These are phyloP conservation scores for Troglohyphantes excavatus DNA, from an alignment of 2,888 invertebrate species.

Conservation along the genomic window DNA sequence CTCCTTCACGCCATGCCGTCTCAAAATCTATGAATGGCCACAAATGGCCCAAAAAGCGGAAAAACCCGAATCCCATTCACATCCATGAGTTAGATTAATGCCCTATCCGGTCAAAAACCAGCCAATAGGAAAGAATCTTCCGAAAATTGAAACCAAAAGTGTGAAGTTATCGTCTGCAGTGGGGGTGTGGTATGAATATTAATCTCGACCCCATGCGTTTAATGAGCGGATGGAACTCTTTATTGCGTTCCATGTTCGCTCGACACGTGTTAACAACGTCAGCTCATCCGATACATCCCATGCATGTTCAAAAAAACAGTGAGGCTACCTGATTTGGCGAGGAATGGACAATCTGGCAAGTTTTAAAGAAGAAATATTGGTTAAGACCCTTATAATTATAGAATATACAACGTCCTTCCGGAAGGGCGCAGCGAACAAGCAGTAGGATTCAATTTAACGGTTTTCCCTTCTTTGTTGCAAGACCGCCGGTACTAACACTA, in stretches of 20 bases:
- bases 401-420: no score
- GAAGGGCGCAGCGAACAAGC: no score
- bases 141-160: neutral
- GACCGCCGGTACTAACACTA: no score
- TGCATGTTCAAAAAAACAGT: neutral
- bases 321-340: neutral
- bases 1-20: no score
- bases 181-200: conserved; percentile 12
- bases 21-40: neutral
- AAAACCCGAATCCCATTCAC: no score
- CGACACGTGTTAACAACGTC: conserved; percentile 38
- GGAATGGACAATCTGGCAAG: neutral
- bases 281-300: conserved; percentile 5
- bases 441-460: no score
- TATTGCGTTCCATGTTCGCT: neutral
- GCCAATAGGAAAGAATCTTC: neutral
- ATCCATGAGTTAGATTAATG: neutral
- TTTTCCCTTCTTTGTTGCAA: no score
- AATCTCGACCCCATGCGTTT: conserved; percentile 36
- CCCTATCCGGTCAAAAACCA: conserved; percentile 15
- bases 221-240: conserved; percentile 49
- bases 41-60: no score
- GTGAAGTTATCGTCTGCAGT: conserved; percentile 13
- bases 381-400: no score
- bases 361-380: no score